These are phyloP conservation scores for Cygnus olor DNA, from an alignment of 2,797 vertebrate genomes.

Conservation along the genomic window DNA sequence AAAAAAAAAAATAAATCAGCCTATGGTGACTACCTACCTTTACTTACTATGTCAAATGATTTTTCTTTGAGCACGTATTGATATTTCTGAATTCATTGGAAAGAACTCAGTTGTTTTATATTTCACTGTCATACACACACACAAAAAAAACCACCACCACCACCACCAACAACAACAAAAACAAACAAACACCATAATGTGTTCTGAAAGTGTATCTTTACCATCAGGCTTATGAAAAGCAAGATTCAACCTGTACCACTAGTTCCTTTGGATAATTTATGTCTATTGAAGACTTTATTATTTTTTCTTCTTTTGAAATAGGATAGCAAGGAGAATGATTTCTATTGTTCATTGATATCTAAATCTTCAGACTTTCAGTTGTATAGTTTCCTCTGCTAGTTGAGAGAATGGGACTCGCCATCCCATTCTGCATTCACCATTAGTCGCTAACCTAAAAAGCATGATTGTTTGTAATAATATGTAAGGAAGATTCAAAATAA, in stretches of 20 bases:
- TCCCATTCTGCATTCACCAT: background rate
- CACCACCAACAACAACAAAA: too few species aligned
- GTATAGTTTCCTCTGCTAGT: background rate
- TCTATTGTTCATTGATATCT: background rate
- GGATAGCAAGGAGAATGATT: background rate
- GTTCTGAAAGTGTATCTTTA: background rate
- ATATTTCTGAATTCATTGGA: background rate
- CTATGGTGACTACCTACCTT: background rate
- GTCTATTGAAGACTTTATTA: background rate
- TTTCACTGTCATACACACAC: rapidly evolving
- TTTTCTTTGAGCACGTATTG: background rate
- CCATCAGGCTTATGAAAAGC: background rate
- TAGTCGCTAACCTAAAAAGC: background rate
- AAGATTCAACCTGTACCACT: background rate
- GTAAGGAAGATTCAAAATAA: background rate
- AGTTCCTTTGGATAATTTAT: background rate
- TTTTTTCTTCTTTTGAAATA: background rate
- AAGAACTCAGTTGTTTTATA: background rate
- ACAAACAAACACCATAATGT: background rate
- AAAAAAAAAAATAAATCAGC: background rate
- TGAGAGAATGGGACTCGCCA: background rate
- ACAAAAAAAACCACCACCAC: background rate
- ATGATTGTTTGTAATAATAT: background rate
- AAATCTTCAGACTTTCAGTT: background rate
- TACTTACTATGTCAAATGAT: background rate